Conservation (phyloP, 2,113 vertebrate species). For the Mesoclemmys tuberculata region DNA sequence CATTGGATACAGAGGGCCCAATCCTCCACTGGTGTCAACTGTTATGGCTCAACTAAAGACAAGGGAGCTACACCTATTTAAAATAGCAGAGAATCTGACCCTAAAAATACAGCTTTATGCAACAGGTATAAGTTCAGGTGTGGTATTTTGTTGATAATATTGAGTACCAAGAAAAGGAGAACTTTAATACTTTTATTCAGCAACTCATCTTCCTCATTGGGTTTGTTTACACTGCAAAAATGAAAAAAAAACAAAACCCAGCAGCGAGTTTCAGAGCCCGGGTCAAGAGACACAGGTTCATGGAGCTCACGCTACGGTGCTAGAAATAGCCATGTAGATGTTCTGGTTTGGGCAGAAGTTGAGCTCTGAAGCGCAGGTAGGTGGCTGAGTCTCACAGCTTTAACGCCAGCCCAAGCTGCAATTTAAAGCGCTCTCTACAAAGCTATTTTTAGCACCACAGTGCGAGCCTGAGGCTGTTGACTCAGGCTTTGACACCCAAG, state of each 20-base stretch:
- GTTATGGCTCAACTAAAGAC: neutral
- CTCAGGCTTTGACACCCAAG: neutral
- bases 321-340: neutral
- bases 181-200: no score
- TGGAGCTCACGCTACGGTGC: no score
- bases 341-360: neutral
- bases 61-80: neutral
- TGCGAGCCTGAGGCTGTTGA: neutral
- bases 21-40: neutral
- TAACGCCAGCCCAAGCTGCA: neutral
- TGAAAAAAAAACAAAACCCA: no score
- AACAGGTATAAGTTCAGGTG: neutral
- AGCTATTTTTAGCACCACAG: neutral
- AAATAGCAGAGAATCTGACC: neutral
- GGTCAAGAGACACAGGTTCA: no score
- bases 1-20: fast-evolving
- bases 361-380: neutral
- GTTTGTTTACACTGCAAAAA: no score
- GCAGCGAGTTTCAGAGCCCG: no score
- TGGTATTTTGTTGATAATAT: no score
- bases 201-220: no score
- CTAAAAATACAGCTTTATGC: neutral
- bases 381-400: neutral
- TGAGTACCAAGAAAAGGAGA: no score
- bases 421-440: neutral